phyloP scores from a whole-genome alignment of 1,140 invertebrate species.

The Oedothorax gibbosus region DNA sequence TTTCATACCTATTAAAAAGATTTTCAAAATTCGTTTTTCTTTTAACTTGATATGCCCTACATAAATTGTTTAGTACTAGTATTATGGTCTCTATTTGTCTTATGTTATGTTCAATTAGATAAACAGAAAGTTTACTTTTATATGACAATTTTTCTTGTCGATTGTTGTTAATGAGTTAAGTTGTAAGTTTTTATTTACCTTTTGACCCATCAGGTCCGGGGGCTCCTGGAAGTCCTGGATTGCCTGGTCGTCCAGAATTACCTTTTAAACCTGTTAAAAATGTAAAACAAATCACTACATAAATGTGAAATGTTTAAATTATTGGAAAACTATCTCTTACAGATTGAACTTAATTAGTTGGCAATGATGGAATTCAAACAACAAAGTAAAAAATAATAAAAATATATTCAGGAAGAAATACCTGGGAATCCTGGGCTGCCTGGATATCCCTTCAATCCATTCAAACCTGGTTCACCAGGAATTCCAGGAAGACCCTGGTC shows the following conservation, averaged over 20 bases:
- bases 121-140: no score
- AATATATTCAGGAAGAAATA: neutral
- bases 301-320: no score
- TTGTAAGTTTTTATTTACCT: constrained; percentile 7
- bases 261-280: constrained; percentile 66
- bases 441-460: constrained; percentile 51
- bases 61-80: no score
- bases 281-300: neutral
- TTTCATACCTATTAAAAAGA: no score
- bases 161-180: no score
- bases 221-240: constrained; percentile 61
- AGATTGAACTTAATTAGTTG: neutral
- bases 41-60: no score
- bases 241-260: constrained; percentile 65
- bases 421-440: constrained; percentile 60
- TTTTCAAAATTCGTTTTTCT: no score
- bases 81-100: no score
- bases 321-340: no score
- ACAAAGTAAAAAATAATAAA: neutral
- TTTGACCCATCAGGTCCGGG: constrained; percentile 58
- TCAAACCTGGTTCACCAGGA: constrained; percentile 66
- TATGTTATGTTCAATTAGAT: no score
- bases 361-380: neutral
- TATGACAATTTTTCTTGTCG: no score
- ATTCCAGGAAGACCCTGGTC: constrained; percentile 62